phyloP scores from a whole-genome alignment of 2,113 vertebrate genomes.

The Excalfactoria chinensis region DNA sequence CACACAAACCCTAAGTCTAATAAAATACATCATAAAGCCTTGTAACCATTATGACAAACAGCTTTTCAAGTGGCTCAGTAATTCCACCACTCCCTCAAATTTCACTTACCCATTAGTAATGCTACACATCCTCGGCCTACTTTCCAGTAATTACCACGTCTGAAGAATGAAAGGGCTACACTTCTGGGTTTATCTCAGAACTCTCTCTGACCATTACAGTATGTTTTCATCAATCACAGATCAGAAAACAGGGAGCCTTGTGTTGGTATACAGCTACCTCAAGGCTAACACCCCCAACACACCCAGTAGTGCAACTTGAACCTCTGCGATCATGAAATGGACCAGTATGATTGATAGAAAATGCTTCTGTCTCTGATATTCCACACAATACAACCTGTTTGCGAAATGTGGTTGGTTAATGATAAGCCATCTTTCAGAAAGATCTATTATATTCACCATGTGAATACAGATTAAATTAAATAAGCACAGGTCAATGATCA shows the following conservation, averaged over 20 bases:
- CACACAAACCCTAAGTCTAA: not conserved
- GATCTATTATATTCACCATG: not conserved
- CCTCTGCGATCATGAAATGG: not conserved
- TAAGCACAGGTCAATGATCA: not conserved
- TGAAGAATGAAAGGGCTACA: not conserved
- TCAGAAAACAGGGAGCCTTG: not conserved
- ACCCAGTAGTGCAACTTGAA: not conserved
- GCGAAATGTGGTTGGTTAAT: not conserved
- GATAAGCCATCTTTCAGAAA: not conserved
- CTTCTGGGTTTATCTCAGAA: not conserved
- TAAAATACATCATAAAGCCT: not conserved
- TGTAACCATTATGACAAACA: not conserved
- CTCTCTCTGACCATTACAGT: not conserved
- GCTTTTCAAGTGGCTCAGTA: not conserved
- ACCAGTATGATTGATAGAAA: not conserved
- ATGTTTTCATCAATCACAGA: not conserved
- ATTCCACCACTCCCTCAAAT: not conserved
- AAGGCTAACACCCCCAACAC: not conserved
- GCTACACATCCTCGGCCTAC: not conserved
- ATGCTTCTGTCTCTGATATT: not conserved
- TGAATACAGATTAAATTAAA: not conserved
- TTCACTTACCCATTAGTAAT: not conserved
- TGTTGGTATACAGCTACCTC: not conserved
- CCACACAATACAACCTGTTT: not conserved
- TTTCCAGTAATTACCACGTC: not conserved